Evolutionary conservation across 2,888 invertebrate genomes (phyloP), one percentile per base, ranked within the genome.

Genomic region (Ecliptopera silaceata): DNA sequence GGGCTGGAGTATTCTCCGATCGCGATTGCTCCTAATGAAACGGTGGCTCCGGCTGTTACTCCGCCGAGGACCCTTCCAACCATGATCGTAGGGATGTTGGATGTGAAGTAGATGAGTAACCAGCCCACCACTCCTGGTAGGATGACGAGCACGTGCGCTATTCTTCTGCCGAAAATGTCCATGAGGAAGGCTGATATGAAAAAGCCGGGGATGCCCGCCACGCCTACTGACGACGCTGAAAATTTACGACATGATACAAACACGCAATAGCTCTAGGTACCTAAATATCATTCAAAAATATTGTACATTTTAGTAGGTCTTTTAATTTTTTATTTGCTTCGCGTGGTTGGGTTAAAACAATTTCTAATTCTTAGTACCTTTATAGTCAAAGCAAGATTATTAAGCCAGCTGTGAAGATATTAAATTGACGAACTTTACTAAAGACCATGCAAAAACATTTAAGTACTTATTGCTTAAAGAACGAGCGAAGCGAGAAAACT

Each of bases 111-210:
- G 55, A 93, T 82, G 1, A 84, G 62, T 1, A 88, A 46, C 92
- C 93, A 92, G 3, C 93, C 92, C 4, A 88, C 20, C 2, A 88
- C 65, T 1, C 84, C 88, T 0, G 92, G 86, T 8, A 72, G 3
- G 5, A 93, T 68, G 0, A 93, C 92, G 11, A 84, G 13, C 0
- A 38, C 63, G 26, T 79, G 78, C 0, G 76, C 54, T 10, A 67
- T 4, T 44, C 59, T 67, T 12, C 80, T 66, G 13, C 80, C 80
- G 12, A 54, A 69, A 0, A 63, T 11, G 8, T 72, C 72, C 79
- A 79, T 80, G 2, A 79, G 63, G n/a, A 66, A 22, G 6, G 77
- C 72, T 1, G 79, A 75, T 31, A 73, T 20, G n/a, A 80, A 39
- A 55, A 74, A 74, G 0, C 80, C 80, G n/a, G 71, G 71, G 13